Conservation (phyloP, 2,888 invertebrate genomes). For the Cantharis rustica region DNA sequence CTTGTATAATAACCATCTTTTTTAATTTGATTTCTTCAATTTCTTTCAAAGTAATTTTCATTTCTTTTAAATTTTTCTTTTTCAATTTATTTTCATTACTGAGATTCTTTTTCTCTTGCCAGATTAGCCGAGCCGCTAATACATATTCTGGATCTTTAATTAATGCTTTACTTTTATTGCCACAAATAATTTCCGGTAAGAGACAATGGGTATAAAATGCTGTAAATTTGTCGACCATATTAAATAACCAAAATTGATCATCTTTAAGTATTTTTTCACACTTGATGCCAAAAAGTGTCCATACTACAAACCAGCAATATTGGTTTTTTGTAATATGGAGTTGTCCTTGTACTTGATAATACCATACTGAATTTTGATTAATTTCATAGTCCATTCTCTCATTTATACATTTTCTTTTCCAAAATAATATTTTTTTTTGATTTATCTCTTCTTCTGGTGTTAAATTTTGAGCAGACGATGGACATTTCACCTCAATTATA, state of each 20-base stretch:
- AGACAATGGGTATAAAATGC: background rate
- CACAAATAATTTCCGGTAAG: background rate
- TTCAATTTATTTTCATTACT: too few species aligned
- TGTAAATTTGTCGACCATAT: background rate
- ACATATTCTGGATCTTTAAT: too few species aligned
- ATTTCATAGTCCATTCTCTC: background rate
- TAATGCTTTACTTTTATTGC: too few species aligned
- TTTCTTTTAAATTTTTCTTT: too few species aligned
- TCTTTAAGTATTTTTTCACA: background rate
- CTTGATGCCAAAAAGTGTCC: background rate
- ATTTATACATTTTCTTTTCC: background rate
- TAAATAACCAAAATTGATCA: background rate
- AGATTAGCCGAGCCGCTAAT: too few species aligned
- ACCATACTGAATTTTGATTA: background rate
- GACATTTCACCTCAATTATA: conserved; percentile 2
- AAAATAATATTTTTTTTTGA: too few species aligned
- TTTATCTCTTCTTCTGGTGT: background rate
- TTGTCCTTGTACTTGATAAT: conserved; percentile 6
- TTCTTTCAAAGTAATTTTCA: too few species aligned
- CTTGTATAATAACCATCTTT: too few species aligned
- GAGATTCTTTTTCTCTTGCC: too few species aligned
- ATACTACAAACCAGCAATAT: conserved; percentile 3
- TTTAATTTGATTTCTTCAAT: too few species aligned
- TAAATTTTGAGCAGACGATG: background rate
- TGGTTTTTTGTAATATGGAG: background rate